Evolutionary conservation across 2,797 vertebrate species (phyloP), one percentile per base, ranked within the genome.

Genomic region (Brachymystax lenok): DNA sequence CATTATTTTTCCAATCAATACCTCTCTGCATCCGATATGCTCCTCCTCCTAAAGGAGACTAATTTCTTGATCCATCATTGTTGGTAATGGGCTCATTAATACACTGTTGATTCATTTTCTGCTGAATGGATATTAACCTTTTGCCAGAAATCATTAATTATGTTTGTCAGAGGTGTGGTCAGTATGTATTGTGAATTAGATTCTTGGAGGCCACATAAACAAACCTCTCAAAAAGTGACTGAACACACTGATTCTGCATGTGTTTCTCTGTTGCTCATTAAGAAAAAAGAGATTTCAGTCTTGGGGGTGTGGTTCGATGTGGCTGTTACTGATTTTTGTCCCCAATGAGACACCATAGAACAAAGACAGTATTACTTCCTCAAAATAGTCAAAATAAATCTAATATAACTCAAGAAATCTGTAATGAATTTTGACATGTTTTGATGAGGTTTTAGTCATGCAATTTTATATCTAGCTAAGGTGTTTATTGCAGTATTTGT

Each of bases 51-150:
- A 86, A 82, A 87, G 84, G 87, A 88, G 87, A 92, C 92, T 93
- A 91, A 93, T 94, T 93, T 91, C 79, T 79, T 90, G 91, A 94
- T 93, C 90, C 91, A 92, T 94, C 89, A 90, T 86, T 88, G 90
- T 89, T 92, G 89, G 90, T 94, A 94, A 95, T 94, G 92, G 90
- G 92, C 91, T 93, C 91, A 93, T 94, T 40, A 94, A 93, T 94
- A 93, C 84, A 88, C 76, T 91, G 91, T 90, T 94, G 92, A 94
- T 93, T 93, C 89, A 93, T 94, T 94, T 94, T 93, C 90, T 88
- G 89, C 92, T 82, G 90, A 91, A 91, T 93, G 92, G 90, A 94
- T 93, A 94, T 95, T 95, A 95, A 94, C 94, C 93, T 94, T 94
- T 94, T 87, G 90, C 91, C 92, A 89, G 89, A 90, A 90, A 91